Conservation (phyloP, 2,888 invertebrate genomes). For the Anticlea derivata region DNA sequence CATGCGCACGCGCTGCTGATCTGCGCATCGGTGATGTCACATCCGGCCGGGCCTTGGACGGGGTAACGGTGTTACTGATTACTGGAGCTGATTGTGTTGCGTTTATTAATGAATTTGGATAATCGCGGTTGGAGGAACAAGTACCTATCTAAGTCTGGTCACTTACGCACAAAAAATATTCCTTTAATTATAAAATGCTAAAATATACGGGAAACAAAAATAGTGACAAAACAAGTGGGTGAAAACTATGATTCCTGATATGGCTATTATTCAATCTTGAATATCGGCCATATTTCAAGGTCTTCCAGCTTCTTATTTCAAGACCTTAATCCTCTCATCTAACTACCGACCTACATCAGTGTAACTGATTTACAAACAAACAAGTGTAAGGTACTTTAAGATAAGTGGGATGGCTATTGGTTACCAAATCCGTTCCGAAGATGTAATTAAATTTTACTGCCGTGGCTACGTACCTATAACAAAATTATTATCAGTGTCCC, state of each 20-base stretch:
- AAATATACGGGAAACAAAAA: too few species aligned
- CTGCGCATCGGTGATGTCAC: constrained; percentile 53
- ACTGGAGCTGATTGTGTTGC: constrained; percentile 29
- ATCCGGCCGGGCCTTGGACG: constrained; percentile 55
- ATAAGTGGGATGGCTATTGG: not conserved
- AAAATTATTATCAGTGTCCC: constrained; percentile 16
- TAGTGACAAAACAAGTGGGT: too few species aligned
- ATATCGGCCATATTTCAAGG: too few species aligned
- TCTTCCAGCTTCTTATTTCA: too few species aligned
- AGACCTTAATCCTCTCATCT: not conserved
- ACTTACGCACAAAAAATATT: too few species aligned
- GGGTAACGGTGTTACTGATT: constrained; percentile 53
- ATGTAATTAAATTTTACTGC: constrained; percentile 21
- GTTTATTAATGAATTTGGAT: too few species aligned
- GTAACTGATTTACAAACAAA: not conserved
- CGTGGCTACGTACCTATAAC: constrained; percentile 18
- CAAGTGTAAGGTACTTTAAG: too few species aligned
- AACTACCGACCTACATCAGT: not conserved
- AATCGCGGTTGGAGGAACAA: too few species aligned
- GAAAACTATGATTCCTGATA: too few species aligned
- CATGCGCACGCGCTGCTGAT: constrained; percentile 57
- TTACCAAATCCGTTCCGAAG: constrained; percentile 19
- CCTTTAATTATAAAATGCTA: too few species aligned
- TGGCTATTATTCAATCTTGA: too few species aligned
- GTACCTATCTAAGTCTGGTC: too few species aligned